Evolutionary conservation across 2,888 invertebrate species (phyloP).

Genomic region (Plusia festucae): DNA sequence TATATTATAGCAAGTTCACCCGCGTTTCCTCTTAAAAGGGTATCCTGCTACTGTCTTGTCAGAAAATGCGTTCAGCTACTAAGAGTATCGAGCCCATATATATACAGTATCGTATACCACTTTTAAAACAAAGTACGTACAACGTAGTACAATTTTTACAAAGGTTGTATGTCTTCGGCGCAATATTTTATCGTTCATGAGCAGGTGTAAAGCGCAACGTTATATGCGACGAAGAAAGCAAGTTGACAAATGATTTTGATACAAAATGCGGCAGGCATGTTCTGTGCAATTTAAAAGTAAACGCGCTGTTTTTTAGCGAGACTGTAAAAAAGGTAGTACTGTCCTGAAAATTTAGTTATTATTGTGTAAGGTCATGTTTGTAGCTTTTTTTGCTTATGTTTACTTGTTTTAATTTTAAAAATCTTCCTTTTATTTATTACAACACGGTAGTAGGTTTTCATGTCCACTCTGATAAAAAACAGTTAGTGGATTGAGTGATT

Average conservation of each 20-base stretch:
- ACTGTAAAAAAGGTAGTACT: conserved; percentile 35
- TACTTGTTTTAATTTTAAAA: too few species aligned
- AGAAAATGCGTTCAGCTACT: too few species aligned
- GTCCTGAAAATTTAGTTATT: conserved; percentile 5
- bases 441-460: too few species aligned
- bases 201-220: conserved; percentile 52
- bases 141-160: conserved; percentile 27
- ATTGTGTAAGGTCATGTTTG: neutral
- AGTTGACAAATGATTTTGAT: conserved; percentile 52
- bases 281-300: conserved; percentile 54
- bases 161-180: conserved; percentile 30
- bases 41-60: too few species aligned
- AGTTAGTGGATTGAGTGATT: too few species aligned
- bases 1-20: too few species aligned
- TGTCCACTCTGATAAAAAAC: too few species aligned
- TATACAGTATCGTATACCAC: conserved; percentile 3
- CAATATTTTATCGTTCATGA: conserved; percentile 54
- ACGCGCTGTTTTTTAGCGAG: conserved; percentile 38
- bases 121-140: conserved; percentile 3
- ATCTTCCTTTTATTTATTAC: too few species aligned
- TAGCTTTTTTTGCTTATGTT: too few species aligned
- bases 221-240: conserved; percentile 45
- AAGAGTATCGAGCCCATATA: too few species aligned
- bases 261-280: conserved; percentile 48
- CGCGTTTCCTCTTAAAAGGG: too few species aligned